phyloP scores from a whole-genome alignment of 2,888 invertebrate genomes.

The Eledone cirrhosa region DNA sequence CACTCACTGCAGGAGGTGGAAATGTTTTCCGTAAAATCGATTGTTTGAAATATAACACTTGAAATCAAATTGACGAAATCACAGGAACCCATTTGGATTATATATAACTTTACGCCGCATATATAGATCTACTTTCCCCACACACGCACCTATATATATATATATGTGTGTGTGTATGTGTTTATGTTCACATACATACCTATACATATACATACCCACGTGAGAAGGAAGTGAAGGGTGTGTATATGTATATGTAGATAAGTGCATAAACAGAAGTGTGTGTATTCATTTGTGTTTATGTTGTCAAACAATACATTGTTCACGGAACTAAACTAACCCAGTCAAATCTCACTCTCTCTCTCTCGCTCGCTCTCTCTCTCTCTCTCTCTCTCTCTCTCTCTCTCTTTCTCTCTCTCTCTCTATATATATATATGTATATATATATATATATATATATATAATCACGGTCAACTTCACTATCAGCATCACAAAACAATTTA shows the following conservation, averaged over 20 bases:
- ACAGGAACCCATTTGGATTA: no score
- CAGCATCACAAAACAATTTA: no score
- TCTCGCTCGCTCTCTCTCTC: not conserved
- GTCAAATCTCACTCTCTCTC: not conserved
- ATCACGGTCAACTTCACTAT: no score
- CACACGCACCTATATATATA: no score
- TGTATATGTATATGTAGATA: not conserved
- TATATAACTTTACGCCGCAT: no score
- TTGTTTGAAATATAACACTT: no score
- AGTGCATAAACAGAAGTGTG: not conserved
- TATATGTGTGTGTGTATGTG: no score
- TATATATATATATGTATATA: not conserved
- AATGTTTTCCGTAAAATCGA: not conserved
- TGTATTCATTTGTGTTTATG: no score
- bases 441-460: not conserved
- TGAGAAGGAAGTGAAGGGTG: not conserved
- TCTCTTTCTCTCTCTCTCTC: not conserved
- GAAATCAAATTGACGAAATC: no score
- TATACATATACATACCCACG: not conserved
- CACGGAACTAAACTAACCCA: not conserved
- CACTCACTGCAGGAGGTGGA: not conserved
- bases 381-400: not conserved
- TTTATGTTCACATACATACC: not conserved
- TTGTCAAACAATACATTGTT: not conserved
- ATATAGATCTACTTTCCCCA: no score